Conservation (phyloP, 2,888 invertebrate genomes). For the Metellina segmentata region DNA sequence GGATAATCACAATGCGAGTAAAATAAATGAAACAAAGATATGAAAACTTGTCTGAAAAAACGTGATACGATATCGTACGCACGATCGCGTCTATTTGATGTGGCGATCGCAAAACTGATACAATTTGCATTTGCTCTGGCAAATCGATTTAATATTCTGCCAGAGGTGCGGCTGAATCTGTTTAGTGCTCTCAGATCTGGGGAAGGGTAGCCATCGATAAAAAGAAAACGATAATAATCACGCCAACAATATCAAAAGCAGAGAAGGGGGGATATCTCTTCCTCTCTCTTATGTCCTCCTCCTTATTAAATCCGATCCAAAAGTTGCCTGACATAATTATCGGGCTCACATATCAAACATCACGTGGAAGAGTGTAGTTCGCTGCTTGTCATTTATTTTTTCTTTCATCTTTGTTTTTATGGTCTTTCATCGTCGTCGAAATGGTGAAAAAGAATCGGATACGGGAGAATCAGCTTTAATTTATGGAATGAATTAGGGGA, state of each 20-base stretch:
- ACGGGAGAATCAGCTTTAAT: neutral
- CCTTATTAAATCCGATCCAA: slow-evolving; percentile 30
- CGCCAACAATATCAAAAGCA: neutral
- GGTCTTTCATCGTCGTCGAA: neutral
- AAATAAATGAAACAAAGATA: neutral
- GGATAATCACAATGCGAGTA: too few relatives aligned
- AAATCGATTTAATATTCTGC: slow-evolving; percentile 47
- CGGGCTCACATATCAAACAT: slow-evolving; percentile 41
- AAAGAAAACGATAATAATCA: slow-evolving; percentile 1
- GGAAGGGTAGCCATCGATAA: slow-evolving; percentile 7
- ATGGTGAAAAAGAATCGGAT: neutral
- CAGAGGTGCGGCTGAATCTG: slow-evolving; percentile 36
- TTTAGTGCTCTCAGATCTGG: neutral
- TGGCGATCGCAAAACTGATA: too few relatives aligned
- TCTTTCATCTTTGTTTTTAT: neutral
- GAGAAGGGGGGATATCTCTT: neutral
- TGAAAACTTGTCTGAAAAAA: neutral
- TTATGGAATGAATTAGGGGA: neutral
- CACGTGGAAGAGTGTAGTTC: neutral
- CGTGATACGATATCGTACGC: neutral
- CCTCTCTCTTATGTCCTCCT: neutral
- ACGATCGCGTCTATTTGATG: neutral
- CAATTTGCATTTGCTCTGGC: neutral
- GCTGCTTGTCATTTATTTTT: slow-evolving; percentile 1
- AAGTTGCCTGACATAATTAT: slow-evolving; percentile 41